Evolutionary conservation across 2,888 invertebrate genomes (phyloP), one percentile per base, ranked within the genome.

Genomic region (Euzetes globulus): DNA sequence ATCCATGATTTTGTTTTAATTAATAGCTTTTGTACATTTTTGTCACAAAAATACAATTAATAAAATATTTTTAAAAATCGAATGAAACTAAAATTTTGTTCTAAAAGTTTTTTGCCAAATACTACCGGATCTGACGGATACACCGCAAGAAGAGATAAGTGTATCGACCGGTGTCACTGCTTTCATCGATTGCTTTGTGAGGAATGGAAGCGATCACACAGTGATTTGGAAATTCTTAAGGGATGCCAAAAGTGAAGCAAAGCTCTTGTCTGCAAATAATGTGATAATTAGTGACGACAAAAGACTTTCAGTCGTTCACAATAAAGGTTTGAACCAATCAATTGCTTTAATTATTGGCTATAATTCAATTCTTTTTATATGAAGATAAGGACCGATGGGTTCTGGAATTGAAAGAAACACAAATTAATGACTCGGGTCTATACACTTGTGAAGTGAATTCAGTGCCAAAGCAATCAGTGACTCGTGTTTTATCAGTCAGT

Each of bases 371-470:
- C 4, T 13, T 70, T 70, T 45, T 71, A 6, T 72, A 25, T 65
- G 15, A 6, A 81, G 65, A 55, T 15, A 91, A 91, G 0, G 91
- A 91, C 81, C 91, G 91, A 19, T 92, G 91, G 91, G 91, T 92
- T 58, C 85, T 92, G 71, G 88, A 90, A 77, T 90, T 92, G 80
- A 88, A 88, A 81, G 84, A 87, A 22, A 87, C 89, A 19, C 88
- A 86, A 80, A 84, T 88, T 0, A 85, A 87, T 0, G 92, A 92
- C 81, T 87, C 90, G 0, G 91, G 91, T 1, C 86, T 90, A 47
- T 92, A 92, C 82, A 87, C 89, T 79, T 92, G 92, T 80, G 91
- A 92, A 83, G 87, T 91, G 22, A 92, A 92, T 83, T 89, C 89
- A 19, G 88, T 88, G 79, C 91, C 91, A 0, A 88, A 89, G 0